Base-by-base conservation (phyloP, 2,888 invertebrate species). In the Trisateles emortualis region DNA sequence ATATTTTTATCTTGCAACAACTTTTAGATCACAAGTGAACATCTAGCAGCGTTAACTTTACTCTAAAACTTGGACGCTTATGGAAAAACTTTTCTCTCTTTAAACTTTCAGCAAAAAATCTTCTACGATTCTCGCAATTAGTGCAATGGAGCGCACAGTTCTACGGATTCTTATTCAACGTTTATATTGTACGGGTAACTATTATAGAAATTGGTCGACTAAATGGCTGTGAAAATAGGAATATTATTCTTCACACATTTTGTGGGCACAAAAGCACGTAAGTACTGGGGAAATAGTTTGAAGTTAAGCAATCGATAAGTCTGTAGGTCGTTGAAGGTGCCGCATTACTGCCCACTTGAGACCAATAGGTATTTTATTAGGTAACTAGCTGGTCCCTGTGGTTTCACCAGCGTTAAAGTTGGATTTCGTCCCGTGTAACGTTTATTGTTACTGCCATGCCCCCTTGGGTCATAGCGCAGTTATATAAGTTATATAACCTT, bases 291-390 rank as follows among this genome's bases (percentile, higher is more conserved):
- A 38, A 48, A 55, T 36, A 49, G 52, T 52, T 63, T 35, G 30
- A 58, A 65, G 51, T 62, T 60, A 22, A 41, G 42, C 38, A 64
- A 72, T 77, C 78, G 64, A 76, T 76, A 64, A 38, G 67, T 68
- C 69, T 71, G 62, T 62, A 67, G 68, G 69, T 58, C 63, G 56
- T 63, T 43, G 45, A 65, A 72, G 61, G 72, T 60, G 51, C 51
- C 59, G 58, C 52, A 14, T 52, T 52, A 72, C 50, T 51, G 44
- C 52, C 49, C 63, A 26, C 56, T 38, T 17, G 64, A 65, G 64
- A 59, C 59, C 62, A 47, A 59, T 69, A 57, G 54, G 53, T 65
- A 52, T 65, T 74, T 72, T 73, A 64, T 63, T 61, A 52, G 51
- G 60, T 60, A 52, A 62, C 71, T 53, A 60, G 48, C 56, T 44